These are phyloP conservation scores for Alauda arvensis DNA, from an alignment of 2,797 vertebrate species.

Conservation along the genomic window DNA sequence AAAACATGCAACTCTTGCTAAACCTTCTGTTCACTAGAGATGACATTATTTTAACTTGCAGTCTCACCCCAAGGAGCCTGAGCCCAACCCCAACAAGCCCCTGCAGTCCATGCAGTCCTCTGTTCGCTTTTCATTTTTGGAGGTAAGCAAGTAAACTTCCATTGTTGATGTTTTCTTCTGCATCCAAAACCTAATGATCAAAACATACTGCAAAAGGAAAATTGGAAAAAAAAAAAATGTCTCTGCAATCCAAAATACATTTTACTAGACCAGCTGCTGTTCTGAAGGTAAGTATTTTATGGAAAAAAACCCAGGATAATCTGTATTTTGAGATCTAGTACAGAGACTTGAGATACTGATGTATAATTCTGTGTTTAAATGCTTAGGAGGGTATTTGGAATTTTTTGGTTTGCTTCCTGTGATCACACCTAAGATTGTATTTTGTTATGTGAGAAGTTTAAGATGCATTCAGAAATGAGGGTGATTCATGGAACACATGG, in stretches of 20 bases:
- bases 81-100: constrained; percentile 99
- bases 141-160: constrained; percentile 88
- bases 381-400: not conserved
- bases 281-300: not conserved
- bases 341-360: not conserved
- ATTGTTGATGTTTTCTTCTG: constrained; percentile 49
- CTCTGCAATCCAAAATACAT: not conserved
- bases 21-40: constrained; percentile 73
- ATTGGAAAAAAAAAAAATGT: not conserved
- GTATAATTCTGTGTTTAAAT: not conserved
- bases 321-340: not conserved
- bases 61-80: constrained; percentile 98
- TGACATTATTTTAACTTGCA: constrained; percentile 94
- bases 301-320: not conserved
- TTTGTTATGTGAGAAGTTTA: not conserved
- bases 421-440: not conserved
- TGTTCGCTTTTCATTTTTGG: constrained; percentile 99
- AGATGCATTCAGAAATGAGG: not conserved
- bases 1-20: constrained; percentile 44
- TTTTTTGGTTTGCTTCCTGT: not conserved
- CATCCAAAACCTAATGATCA: not conserved
- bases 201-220: not conserved
- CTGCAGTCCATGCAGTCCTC: constrained; percentile 97
- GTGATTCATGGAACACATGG: not conserved
- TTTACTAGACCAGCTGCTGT: not conserved